A percentile compares a stretch with the other conserved stretches of the same genome.
Evolutionary conservation across 2,888 invertebrate species (phyloP).

Genomic region (Lacanobia oleracea): DNA sequence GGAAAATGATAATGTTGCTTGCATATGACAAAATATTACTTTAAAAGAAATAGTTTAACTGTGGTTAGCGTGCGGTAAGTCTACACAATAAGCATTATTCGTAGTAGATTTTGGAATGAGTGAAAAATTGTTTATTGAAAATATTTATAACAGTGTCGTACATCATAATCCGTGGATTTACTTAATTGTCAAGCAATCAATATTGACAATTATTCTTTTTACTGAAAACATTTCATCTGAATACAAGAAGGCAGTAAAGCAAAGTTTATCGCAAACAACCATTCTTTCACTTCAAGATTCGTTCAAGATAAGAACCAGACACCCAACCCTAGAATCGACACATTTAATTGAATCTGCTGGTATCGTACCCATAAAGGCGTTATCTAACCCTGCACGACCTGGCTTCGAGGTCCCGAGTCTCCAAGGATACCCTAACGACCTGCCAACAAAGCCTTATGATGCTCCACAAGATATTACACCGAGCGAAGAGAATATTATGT

Average conservation of each 20-base stretch:
- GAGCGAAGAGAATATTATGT: slow-evolving; percentile 47
- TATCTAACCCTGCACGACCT: slow-evolving; percentile 49
- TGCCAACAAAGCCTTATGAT: slow-evolving; percentile 60
- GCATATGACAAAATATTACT: not conserved
- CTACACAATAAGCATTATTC: not conserved
- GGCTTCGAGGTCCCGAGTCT: slow-evolving; percentile 43
- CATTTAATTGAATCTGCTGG: slow-evolving; percentile 59
- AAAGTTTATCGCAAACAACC: slow-evolving; percentile 19
- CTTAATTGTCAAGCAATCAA: not conserved
- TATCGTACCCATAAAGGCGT: slow-evolving; percentile 50
- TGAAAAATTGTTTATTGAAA: not conserved
- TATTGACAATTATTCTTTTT: not conserved
- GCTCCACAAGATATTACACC: slow-evolving; percentile 43
- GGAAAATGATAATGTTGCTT: not conserved
- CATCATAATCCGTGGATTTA: not conserved
- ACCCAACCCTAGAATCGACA: slow-evolving; percentile 28
- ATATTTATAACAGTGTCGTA: not conserved
- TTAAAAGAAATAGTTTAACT: not conserved
- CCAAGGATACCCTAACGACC: slow-evolving; percentile 57
- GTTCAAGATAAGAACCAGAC: slow-evolving; percentile 34
- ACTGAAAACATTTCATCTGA: not conserved
- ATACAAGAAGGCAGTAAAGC: not conserved
- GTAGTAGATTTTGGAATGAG: not conserved
- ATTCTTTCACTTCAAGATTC: slow-evolving; percentile 34
- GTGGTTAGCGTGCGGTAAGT: not conserved